phyloP scores from a whole-genome alignment of 2,888 invertebrate genomes.

The Nasonovia ribisnigri region DNA sequence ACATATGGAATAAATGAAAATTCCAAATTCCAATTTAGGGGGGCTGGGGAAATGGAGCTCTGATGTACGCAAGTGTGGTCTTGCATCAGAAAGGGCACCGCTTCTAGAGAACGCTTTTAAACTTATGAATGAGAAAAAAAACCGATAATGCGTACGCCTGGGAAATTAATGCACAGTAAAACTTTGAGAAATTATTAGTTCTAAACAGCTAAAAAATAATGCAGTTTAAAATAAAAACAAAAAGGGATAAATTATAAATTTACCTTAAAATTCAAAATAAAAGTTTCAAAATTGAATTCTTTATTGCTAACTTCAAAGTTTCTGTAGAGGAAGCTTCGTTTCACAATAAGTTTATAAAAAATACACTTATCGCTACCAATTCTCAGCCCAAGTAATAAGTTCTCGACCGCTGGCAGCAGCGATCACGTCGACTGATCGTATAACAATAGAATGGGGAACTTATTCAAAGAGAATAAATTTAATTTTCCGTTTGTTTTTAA shows the following conservation, averaged over 20 bases:
- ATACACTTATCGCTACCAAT: not conserved
- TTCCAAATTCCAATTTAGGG: no score
- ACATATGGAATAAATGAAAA: no score
- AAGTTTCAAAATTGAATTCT: not conserved
- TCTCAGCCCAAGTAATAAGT: not conserved
- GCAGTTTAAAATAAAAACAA: not conserved
- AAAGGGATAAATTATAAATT: not conserved
- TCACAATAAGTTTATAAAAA: not conserved
- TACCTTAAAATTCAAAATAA: not conserved
- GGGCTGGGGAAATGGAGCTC: no score
- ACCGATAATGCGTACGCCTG: not conserved
- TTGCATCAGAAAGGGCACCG: not conserved
- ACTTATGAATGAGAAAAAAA: not conserved
- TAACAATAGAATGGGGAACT: not conserved
- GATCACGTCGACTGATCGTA: not conserved
- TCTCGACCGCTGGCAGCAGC: not conserved
- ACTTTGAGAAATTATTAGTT: not conserved
- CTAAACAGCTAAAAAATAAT: not conserved
- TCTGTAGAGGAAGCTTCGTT: not conserved
- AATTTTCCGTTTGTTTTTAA: not conserved
- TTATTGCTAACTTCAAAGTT: not conserved
- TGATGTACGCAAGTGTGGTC: not conserved
- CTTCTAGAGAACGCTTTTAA: not conserved
- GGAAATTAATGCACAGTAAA: not conserved
- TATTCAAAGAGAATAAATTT: not conserved